phyloP scores from a whole-genome alignment of 2,888 invertebrate species.

The Halocaridina rubra region DNA sequence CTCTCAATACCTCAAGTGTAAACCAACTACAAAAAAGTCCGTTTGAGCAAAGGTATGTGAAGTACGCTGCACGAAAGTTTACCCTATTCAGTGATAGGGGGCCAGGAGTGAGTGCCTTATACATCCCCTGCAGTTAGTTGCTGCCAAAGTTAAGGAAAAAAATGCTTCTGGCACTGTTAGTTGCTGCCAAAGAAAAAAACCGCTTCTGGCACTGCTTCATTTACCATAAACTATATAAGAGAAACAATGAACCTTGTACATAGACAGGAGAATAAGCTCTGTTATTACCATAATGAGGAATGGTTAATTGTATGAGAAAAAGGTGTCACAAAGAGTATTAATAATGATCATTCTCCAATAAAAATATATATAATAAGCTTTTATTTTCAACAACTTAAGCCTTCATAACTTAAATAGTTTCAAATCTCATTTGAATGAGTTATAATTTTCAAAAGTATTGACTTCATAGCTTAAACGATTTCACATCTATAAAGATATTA shows the following conservation, averaged over 20 bases:
- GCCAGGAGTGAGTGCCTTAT: constrained; percentile 15
- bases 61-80: not conserved
- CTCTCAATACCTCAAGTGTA: no score
- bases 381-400: not conserved
- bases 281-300: constrained; percentile 15
- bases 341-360: no score
- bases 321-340: not conserved
- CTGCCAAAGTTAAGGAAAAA: no score
- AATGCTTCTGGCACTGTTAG: not conserved
- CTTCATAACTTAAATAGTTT: not conserved
- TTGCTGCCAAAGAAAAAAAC: not conserved
- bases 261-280: not conserved
- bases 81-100: constrained; percentile 30
- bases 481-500: not conserved
- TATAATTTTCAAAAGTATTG: not conserved
- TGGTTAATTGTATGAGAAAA: constrained; percentile 13
- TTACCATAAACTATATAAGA: not conserved
- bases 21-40: no score
- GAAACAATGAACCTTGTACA: not conserved
- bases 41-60: constrained; percentile 5
- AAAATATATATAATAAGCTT: no score
- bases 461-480: not conserved
- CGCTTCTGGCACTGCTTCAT: not conserved
- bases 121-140: not conserved
- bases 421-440: not conserved